These are phyloP conservation scores for Romanogobio albipinnatus DNA, from an alignment of 2,113 vertebrate species.

Conservation along the genomic window DNA sequence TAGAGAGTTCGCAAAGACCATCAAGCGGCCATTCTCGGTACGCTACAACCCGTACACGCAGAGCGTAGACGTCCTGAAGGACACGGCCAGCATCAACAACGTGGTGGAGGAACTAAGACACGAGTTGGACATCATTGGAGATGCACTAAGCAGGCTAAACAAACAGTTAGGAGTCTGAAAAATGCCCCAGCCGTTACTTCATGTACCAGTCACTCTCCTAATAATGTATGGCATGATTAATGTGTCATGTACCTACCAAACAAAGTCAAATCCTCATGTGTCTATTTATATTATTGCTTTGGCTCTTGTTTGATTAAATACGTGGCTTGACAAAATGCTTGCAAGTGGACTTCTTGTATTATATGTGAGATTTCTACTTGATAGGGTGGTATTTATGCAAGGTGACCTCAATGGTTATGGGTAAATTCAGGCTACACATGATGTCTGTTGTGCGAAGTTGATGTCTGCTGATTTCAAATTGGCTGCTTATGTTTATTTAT, in stretches of 20 bases:
- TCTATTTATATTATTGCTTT: slow-evolving; percentile 3
- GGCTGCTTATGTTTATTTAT: slow-evolving; percentile 10
- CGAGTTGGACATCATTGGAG: slow-evolving; percentile 89
- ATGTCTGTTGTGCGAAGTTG: background rate
- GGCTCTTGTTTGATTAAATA: background rate
- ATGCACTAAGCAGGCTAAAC: slow-evolving; percentile 89
- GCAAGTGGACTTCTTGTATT: slow-evolving; percentile 10
- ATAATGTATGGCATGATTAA: background rate
- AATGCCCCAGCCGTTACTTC: background rate
- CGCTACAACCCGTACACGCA: slow-evolving; percentile 96
- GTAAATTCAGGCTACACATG: background rate
- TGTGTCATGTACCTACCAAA: background rate
- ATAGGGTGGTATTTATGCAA: slow-evolving; percentile 1
- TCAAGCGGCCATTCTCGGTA: slow-evolving; percentile 94
- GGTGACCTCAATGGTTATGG: background rate
- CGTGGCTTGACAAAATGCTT: background rate
- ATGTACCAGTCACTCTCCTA: background rate
- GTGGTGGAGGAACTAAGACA: slow-evolving; percentile 89
- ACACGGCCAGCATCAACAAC: slow-evolving; percentile 86
- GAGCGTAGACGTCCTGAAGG: slow-evolving; percentile 90
- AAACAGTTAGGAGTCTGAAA: slow-evolving; percentile 83
- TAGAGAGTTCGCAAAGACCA: slow-evolving; percentile 97
- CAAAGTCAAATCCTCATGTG: background rate
- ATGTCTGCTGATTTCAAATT: slow-evolving; percentile 6
- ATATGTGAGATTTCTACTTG: background rate